Percentiles rank a stretch among this genome's conserved stretches.
Evolutionary conservation across 2,113 vertebrate species (phyloP).

Genomic region (Oncorhynchus kisutch): DNA sequence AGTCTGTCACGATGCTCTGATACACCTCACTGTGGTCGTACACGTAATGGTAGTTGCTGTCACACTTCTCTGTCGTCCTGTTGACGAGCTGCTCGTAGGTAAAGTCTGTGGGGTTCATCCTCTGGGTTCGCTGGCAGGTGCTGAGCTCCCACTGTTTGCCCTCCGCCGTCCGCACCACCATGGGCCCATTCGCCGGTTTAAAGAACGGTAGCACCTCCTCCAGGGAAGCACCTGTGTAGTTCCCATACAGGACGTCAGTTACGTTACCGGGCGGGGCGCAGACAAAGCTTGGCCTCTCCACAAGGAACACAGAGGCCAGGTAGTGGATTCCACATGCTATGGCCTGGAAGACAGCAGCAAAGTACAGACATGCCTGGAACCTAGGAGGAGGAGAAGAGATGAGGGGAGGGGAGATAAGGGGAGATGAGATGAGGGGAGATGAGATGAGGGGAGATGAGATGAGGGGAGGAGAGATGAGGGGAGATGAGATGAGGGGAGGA

Average conservation of each 20-base stretch:
- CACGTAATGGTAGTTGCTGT: constrained; percentile 77
- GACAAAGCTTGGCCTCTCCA: constrained; percentile 82
- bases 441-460: too few relatives aligned
- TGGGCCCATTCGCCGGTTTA: constrained; percentile 58
- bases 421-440: too few relatives aligned
- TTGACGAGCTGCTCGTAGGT: constrained; percentile 77
- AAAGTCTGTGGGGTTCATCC: constrained; percentile 57
- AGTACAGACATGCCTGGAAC: constrained; percentile 89
- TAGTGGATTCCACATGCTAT: constrained; percentile 91
- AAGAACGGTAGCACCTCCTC: constrained; percentile 76
- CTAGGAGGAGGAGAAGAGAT: constrained; percentile 61
- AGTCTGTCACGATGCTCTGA: constrained; percentile 85
- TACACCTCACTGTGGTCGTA: constrained; percentile 81
- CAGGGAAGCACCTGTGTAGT: constrained; percentile 70
- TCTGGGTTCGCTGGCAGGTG: constrained; percentile 75
- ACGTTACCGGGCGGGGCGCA: constrained; percentile 79
- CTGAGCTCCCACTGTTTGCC: constrained; percentile 90
- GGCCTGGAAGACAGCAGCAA: constrained; percentile 86
- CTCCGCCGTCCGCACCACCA: constrained; percentile 75
- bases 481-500: too few relatives aligned
- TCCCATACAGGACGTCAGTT: constrained; percentile 75
- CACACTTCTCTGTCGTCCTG: constrained; percentile 74
- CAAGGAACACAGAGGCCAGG: constrained; percentile 88
- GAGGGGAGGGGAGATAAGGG: not conserved
- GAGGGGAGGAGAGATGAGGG: too few relatives aligned